These are phyloP conservation scores for Napeogenes sylphis DNA, from an alignment of 2,888 invertebrate genomes.

Conservation along the genomic window DNA sequence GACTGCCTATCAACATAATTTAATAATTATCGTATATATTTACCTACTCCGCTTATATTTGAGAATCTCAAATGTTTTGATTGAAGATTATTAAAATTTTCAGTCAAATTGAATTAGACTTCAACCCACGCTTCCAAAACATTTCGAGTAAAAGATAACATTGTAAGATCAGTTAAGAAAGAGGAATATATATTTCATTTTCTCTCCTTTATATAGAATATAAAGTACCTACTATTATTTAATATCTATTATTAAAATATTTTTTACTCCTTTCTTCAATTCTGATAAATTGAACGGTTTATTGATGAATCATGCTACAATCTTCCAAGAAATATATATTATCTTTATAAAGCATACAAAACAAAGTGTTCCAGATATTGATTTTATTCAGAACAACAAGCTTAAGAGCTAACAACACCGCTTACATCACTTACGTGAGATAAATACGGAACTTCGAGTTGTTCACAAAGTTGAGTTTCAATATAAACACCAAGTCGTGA, in stretches of 20 bases:
- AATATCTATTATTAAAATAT: too few relatives aligned
- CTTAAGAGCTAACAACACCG: conserved; percentile 11
- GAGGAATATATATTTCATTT: too few relatives aligned
- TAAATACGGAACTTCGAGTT: conserved; percentile 8
- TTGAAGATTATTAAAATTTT: conserved; percentile 2
- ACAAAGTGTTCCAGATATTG: background rate
- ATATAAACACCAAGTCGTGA: conserved; percentile 9
- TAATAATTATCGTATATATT: conserved; percentile 3
- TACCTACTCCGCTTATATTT: background rate
- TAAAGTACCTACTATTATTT: too few relatives aligned
- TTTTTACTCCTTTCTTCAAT: too few relatives aligned
- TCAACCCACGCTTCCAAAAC: background rate
- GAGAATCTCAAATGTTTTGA: background rate
- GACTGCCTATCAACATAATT: conserved; percentile 7
- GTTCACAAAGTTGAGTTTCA: conserved; percentile 9
- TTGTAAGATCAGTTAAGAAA: too few relatives aligned
- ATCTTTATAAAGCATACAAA: background rate
- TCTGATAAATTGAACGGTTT: too few relatives aligned
- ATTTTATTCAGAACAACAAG: conserved; percentile 29
- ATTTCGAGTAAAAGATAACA: background rate
- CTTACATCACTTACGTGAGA: conserved; percentile 16
- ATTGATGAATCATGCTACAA: too few relatives aligned
- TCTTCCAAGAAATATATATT: too few relatives aligned
- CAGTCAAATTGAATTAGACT: background rate
- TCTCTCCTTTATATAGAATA: too few relatives aligned